Percentiles rank a stretch among this genome's conserved stretches.
phyloP scores from a whole-genome alignment of 1,140 invertebrate genomes.

The Leptinotarsa texana region DNA sequence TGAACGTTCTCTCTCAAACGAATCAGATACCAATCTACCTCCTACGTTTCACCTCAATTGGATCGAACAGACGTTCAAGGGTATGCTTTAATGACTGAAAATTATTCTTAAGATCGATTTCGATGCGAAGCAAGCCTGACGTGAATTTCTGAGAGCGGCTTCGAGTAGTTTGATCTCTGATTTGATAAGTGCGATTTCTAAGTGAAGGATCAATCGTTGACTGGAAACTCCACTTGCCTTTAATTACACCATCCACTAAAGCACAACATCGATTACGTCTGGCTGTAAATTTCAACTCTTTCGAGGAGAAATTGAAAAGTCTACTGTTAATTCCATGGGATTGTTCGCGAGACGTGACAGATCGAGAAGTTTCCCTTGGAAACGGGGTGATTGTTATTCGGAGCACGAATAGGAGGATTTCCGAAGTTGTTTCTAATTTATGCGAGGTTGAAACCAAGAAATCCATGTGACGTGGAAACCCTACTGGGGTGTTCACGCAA shows the following conservation, averaged over 20 bases:
- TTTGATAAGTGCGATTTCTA: conserved; percentile 1
- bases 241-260: neutral
- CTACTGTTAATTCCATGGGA: neutral
- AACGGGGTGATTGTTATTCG: too few relatives aligned
- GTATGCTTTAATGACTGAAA: neutral
- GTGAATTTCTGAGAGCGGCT: neutral
- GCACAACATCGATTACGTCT: neutral
- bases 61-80: neutral
- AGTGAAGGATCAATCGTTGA: neutral
- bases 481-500: too few relatives aligned
- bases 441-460: too few relatives aligned
- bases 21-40: neutral
- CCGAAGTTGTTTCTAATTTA: too few relatives aligned
- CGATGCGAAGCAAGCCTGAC: neutral
- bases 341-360: neutral
- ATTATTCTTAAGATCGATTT: conserved; percentile 1
- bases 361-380: too few relatives aligned
- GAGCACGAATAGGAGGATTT: too few relatives aligned
- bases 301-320: conserved; percentile 6
- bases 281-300: neutral
- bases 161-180: neutral
- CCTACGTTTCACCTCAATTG: neutral
- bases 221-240: conserved; percentile 1
- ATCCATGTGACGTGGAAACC: too few relatives aligned
- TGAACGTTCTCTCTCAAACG: neutral